Evolutionary conservation across 1,140 invertebrate genomes (phyloP).

Genomic region (Orchestia grillus): DNA sequence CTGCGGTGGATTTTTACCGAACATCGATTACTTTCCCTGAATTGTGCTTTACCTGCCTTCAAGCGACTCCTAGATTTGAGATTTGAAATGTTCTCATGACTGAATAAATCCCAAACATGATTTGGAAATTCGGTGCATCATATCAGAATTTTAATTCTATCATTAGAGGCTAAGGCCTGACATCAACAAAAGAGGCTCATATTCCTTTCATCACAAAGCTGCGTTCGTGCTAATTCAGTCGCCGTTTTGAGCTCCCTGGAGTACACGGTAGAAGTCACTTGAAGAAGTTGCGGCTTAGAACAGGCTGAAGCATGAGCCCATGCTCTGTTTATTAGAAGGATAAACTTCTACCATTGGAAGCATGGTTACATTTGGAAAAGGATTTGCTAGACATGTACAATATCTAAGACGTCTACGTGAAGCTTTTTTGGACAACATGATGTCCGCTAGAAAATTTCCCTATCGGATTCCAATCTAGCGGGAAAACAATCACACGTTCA

Average conservation of each 20-base stretch:
- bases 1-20: no score
- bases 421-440: not conserved
- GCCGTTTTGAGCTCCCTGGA: not conserved
- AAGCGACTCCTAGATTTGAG: no score
- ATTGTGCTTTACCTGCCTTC: no score
- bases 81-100: no score
- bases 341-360: not conserved
- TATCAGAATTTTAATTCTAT: no score
- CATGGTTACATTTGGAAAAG: not conserved
- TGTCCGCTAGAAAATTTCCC: not conserved
- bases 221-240: not conserved
- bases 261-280: not conserved
- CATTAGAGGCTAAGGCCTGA: not conserved
- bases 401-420: not conserved
- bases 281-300: not conserved
- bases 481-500: slow-evolving; percentile 29
- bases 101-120: no score
- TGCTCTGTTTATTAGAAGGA: not conserved
- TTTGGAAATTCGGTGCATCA: no score
- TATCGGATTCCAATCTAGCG: not conserved
- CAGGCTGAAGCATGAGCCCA: not conserved
- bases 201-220: not conserved
- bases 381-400: not conserved
- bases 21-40: no score
- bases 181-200: not conserved